Evolutionary conservation across 2,113 vertebrate species (phyloP).

Genomic region (Daboia siamensis): DNA sequence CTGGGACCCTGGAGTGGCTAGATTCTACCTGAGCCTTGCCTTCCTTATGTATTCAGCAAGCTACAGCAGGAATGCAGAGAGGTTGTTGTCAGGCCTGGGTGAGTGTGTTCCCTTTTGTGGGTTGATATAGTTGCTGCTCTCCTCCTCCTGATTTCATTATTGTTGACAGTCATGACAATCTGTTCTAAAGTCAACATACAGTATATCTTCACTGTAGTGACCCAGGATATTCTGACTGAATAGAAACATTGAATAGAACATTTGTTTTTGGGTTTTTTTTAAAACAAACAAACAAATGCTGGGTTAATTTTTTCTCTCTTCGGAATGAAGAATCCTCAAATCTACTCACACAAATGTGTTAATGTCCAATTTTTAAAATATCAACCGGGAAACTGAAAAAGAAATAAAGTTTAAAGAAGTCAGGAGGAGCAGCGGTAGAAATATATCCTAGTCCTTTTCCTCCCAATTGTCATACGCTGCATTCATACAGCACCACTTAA

Average conservation of each 20-base stretch:
- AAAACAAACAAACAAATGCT: too few relatives aligned
- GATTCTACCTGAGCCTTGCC: background rate
- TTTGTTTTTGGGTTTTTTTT: background rate
- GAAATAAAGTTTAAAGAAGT: background rate
- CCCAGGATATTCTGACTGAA: background rate
- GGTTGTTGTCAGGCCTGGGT: background rate
- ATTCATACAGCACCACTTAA: background rate
- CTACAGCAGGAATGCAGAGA: background rate
- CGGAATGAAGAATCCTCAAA: background rate
- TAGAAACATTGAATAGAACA: background rate
- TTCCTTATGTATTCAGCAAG: constrained; percentile 1
- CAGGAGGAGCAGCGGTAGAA: background rate
- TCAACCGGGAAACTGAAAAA: background rate
- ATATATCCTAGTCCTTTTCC: background rate
- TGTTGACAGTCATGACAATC: constrained; percentile 9
- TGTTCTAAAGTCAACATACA: background rate
- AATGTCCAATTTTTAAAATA: background rate
- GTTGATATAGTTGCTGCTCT: background rate
- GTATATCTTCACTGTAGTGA: background rate
- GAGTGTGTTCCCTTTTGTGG: background rate
- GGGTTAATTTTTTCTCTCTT: background rate
- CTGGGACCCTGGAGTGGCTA: background rate
- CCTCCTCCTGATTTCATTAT: background rate
- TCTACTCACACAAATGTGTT: background rate
- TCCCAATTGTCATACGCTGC: background rate